Percentiles rank a stretch among this genome's conserved stretches.
Conservation (phyloP, 2,113 vertebrate genomes). For the Rhinolophus sinicus region DNA sequence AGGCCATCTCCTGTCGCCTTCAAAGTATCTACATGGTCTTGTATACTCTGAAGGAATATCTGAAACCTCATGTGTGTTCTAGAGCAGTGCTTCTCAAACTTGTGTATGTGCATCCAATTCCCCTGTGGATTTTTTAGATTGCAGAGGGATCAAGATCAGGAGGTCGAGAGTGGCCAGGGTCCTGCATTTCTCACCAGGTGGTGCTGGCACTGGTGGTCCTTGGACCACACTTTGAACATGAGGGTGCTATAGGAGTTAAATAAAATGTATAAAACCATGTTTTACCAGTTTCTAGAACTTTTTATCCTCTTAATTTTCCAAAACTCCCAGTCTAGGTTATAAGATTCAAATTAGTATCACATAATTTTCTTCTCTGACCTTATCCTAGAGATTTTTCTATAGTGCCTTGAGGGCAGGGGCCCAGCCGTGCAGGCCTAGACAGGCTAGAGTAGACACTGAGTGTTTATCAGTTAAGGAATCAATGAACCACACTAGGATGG, state of each 20-base stretch:
- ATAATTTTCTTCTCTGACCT: not conserved
- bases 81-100: not conserved
- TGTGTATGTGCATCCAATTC: accelerated
- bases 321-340: not conserved
- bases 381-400: not conserved
- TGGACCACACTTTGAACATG: not conserved
- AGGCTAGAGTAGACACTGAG: not conserved
- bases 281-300: not conserved
- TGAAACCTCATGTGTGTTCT: accelerated
- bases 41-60: accelerated
- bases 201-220: not conserved
- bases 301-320: not conserved
- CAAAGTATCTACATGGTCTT: not conserved
- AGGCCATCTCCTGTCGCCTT: not conserved
- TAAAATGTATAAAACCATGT: not conserved
- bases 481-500: accelerated
- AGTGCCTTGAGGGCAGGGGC: not conserved
- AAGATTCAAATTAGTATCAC: too few species aligned
- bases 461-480: not conserved
- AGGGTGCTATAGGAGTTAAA: not conserved
- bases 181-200: not conserved
- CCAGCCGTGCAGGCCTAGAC: not conserved
- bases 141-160: too few species aligned
- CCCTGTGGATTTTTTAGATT: not conserved
- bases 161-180: accelerated